phyloP scores from a whole-genome alignment of 2,113 vertebrate species.

The Malurus alboscapulatus region DNA sequence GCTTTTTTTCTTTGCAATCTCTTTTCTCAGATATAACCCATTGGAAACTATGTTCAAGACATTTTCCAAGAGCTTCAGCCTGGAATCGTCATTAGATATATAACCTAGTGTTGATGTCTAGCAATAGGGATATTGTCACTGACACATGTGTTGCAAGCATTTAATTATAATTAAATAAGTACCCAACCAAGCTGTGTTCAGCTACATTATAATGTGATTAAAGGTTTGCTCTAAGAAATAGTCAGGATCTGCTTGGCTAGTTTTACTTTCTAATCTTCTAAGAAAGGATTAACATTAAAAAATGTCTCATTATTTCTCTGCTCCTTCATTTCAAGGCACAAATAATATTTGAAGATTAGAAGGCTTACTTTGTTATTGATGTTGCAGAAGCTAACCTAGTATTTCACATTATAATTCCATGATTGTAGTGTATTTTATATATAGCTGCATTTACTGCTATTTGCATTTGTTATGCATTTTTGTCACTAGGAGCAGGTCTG shows the following conservation, averaged over 20 bases:
- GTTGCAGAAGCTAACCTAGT: background rate
- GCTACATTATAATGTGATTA: slow-evolving; percentile 59
- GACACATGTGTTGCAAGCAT: slow-evolving; percentile 9
- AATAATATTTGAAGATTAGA: slow-evolving; percentile 29
- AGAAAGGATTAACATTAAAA: slow-evolving; percentile 57
- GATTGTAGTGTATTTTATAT: background rate
- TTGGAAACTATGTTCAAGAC: background rate
- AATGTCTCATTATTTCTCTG: slow-evolving; percentile 30
- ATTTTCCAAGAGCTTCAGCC: background rate
- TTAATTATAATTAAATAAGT: slow-evolving; percentile 63
- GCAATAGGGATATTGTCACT: background rate
- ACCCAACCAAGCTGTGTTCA: background rate
- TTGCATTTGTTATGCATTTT: background rate
- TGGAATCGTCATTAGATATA: background rate
- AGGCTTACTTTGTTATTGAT: background rate
- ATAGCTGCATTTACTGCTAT: background rate
- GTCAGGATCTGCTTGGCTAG: slow-evolving; percentile 43
- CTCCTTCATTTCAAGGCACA: slow-evolving; percentile 12
- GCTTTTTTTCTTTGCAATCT: background rate
- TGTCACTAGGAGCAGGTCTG: background rate
- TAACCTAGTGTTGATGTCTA: background rate
- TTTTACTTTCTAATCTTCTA: slow-evolving; percentile 60
- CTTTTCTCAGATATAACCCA: background rate
- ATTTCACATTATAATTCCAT: background rate
- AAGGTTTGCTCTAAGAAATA: slow-evolving; percentile 51